phyloP scores from a whole-genome alignment of 2,888 invertebrate species.

The Drosophila stalkeri region DNA sequence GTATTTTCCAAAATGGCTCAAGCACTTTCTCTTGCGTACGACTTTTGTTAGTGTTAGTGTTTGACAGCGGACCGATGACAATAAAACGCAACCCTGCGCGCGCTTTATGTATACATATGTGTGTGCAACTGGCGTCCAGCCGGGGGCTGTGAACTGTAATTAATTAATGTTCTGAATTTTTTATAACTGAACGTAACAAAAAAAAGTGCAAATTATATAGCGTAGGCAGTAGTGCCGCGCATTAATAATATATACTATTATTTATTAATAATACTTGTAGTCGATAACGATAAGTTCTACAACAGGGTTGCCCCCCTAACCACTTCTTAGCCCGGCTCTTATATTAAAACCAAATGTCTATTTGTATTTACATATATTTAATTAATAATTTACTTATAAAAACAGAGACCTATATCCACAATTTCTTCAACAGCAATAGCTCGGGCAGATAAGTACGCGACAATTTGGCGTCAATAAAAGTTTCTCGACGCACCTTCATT shows the following conservation, averaged over 20 bases:
- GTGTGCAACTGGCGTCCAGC: slow-evolving; percentile 28
- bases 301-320: slow-evolving; percentile 39
- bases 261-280: neutral
- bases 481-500: slow-evolving; percentile 63
- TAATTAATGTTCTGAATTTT: neutral
- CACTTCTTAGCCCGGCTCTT: neutral
- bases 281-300: slow-evolving; percentile 36
- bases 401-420: slow-evolving; percentile 42
- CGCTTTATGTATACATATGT: slow-evolving; percentile 69
- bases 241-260: neutral
- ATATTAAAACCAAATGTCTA: neutral
- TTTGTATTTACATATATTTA: slow-evolving; percentile 2
- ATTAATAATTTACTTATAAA: neutral
- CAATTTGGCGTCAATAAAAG: slow-evolving; percentile 82
- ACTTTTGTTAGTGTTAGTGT: slow-evolving; percentile 66
- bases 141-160: slow-evolving; percentile 15
- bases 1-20: slow-evolving; percentile 83
- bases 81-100: slow-evolving; percentile 66
- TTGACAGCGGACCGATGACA: slow-evolving; percentile 57
- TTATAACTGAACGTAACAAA: neutral
- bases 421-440: slow-evolving; percentile 79
- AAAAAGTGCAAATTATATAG: too few species aligned
- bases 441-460: slow-evolving; percentile 81
- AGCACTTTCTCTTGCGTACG: slow-evolving; percentile 75
- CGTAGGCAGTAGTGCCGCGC: neutral